A percentile compares a stretch with the other conserved stretches of the same genome.
phyloP scores from a whole-genome alignment of 2,797 vertebrate species.

The Podargus strigoides region DNA sequence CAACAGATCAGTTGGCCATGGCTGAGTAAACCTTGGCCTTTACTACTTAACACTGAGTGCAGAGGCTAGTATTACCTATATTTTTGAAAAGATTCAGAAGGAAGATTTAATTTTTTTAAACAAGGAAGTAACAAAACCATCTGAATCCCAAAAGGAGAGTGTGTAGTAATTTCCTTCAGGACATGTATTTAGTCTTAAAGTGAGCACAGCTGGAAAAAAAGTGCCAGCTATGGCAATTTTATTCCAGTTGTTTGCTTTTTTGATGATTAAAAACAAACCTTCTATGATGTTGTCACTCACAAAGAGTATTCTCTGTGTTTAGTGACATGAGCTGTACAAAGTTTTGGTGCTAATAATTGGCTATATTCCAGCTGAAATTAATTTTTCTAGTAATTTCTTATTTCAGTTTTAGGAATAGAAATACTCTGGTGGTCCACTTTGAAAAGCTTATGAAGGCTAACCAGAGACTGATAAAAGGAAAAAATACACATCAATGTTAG shows the following conservation, averaged over 20 bases:
- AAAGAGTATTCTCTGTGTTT: constrained; percentile 14
- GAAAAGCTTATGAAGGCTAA: constrained; percentile 4
- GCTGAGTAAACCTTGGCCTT: constrained; percentile 14
- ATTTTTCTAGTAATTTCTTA: background rate
- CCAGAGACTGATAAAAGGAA: background rate
- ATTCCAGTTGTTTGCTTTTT: constrained; percentile 38
- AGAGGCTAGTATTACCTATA: background rate
- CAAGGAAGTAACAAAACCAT: constrained; percentile 22
- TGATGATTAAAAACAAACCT: constrained; percentile 17
- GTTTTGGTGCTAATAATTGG: background rate
- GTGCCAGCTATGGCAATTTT: constrained; percentile 10
- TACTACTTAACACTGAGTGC: background rate
- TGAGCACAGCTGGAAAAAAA: constrained; percentile 26
- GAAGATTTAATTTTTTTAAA: background rate
- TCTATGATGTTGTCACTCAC: constrained; percentile 2
- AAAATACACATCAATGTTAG: background rate
- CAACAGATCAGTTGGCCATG: constrained; percentile 21
- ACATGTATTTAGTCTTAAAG: constrained; percentile 35
- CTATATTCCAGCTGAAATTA: background rate
- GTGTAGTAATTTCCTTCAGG: constrained; percentile 12
- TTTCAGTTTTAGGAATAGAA: background rate
- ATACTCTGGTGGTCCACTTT: background rate
- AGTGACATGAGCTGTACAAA: background rate
- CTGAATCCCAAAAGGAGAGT: background rate
- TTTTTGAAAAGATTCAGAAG: constrained; percentile 21